Base-by-base conservation (phyloP, 2,888 invertebrate species). In the Sepioteuthis lessoniana region DNA sequence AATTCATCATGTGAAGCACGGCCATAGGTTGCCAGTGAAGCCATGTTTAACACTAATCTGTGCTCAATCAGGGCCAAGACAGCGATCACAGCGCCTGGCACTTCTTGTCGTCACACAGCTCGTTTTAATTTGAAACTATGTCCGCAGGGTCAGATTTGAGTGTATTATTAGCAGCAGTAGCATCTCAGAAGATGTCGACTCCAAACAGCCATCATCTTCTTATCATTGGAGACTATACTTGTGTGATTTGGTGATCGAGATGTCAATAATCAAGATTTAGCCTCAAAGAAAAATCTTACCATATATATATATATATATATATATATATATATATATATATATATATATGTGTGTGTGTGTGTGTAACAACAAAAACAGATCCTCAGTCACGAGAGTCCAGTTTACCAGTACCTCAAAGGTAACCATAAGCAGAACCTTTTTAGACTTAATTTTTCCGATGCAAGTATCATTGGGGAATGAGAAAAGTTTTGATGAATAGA, bases 191-290 rank as follows among this genome's bases (percentile, higher is more conserved):
- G 76, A 76, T 35, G 76, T 76, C 35, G 35, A n/a, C n/a, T n/a
- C 76, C 76, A 76, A 76, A 76, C 76, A 76, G 16, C n/a, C 76
- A 76, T n/a, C 76, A n/a, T 31, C 60, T 1, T 55, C 55, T 55
- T 55, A 76, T 76, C 76, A 35, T 76, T 16, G n/a, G 76, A 76
- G 76, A n/a, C n/a, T 10, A 76, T 76, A 76, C 76, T 76, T 76
- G 76, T 76, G 16, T n/a, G 76, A 76, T 76, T 76, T 76, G 76
- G 1, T 76, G 76, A 76, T 76, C 35, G 76, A 76, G n/a, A 76
- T 76, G 76, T 76, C 76, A n/a, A 76, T 76, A 76, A n/a, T 76
- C n/a, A 76, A 76, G 76, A 76, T 76, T 76, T 76, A 76, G 76
- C 76, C 76, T 76, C n/a, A n/a, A 76, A 76, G 76, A 76, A 76